phyloP scores from a whole-genome alignment of 2,888 invertebrate genomes.

The Sycophila texana region DNA sequence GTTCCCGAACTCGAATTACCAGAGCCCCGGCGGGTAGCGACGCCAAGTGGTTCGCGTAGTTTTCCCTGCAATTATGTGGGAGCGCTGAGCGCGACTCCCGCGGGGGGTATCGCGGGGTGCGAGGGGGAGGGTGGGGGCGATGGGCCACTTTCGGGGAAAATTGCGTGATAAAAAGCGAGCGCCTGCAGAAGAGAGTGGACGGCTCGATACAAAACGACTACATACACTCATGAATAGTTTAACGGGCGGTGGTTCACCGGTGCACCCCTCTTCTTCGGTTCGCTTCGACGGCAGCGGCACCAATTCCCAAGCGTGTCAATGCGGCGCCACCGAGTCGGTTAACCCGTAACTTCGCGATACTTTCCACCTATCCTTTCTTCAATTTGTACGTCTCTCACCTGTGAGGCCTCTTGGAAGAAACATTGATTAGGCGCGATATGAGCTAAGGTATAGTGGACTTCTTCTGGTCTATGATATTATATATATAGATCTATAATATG shows the following conservation, averaged over 20 bases:
- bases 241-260: constrained; percentile 67
- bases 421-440: too few relatives aligned
- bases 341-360: not conserved
- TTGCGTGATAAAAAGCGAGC: not conserved
- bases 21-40: not conserved
- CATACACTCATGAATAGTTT: constrained; percentile 73
- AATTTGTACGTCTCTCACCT: not conserved
- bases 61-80: constrained; percentile 19
- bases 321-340: constrained; percentile 61
- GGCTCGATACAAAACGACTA: constrained; percentile 63
- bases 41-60: constrained; percentile 17
- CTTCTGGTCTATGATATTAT: too few relatives aligned
- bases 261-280: too few relatives aligned
- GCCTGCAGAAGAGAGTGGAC: not conserved
- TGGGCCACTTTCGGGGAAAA: too few relatives aligned
- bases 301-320: constrained; percentile 71
- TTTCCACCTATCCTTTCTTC: not conserved
- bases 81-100: not conserved
- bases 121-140: not conserved
- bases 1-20: constrained; percentile 40
- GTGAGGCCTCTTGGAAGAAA: too few relatives aligned
- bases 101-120: not conserved
- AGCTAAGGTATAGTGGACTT: too few relatives aligned
- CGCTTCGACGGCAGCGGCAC: constrained; percentile 60
- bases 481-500: too few relatives aligned